phyloP scores from a whole-genome alignment of 2,113 vertebrate genomes.

The Pachycephala philippinensis region DNA sequence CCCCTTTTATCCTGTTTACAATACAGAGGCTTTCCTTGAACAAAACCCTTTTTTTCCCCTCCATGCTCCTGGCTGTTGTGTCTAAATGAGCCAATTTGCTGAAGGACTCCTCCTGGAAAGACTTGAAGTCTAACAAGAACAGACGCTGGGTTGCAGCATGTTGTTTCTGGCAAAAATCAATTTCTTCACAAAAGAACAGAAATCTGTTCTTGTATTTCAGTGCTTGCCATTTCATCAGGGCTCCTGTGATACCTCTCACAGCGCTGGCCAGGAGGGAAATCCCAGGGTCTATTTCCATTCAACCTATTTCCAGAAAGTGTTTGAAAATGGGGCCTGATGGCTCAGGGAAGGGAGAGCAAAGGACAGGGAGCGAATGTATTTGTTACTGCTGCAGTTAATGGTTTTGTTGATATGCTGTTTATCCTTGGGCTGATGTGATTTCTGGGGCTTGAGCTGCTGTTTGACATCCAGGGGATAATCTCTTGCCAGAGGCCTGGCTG shows the following conservation, averaged over 20 bases:
- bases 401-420: not conserved
- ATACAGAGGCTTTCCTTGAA: slow-evolving; percentile 77
- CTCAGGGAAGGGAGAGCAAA: not conserved
- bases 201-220: not conserved
- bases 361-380: not conserved
- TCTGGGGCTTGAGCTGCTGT: not conserved
- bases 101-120: slow-evolving; percentile 50
- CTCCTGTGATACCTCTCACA: not conserved
- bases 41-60: slow-evolving; percentile 44
- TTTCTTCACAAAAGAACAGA: slow-evolving; percentile 3
- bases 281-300: not conserved
- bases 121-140: slow-evolving; percentile 8
- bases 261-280: slow-evolving; percentile 3
- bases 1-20: slow-evolving; percentile 84
- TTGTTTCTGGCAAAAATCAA: slow-evolving; percentile 26
- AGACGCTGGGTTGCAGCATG: not conserved
- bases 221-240: not conserved
- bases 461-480: not conserved
- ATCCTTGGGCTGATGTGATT: not conserved
- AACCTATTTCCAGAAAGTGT: not conserved
- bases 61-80: slow-evolving; percentile 76
- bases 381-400: not conserved
- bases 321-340: not conserved
- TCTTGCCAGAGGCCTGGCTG: not conserved
- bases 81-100: slow-evolving; percentile 72